These are phyloP conservation scores for Scelioninae gen. 1 DNA, from an alignment of 2,888 invertebrate species.

Conservation along the genomic window DNA sequence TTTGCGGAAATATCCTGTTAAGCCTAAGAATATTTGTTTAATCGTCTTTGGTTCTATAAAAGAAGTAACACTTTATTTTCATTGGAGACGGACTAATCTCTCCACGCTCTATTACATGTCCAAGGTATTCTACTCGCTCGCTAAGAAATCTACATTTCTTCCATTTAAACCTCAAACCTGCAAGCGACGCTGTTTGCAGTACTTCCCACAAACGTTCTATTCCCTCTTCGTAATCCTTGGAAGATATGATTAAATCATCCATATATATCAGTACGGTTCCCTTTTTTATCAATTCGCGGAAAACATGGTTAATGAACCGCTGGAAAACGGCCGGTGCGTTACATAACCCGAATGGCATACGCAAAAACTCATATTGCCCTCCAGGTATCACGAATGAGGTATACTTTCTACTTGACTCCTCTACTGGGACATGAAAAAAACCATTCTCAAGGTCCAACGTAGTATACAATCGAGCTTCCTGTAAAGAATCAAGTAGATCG, in stretches of 20 bases:
- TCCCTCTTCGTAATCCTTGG: not conserved
- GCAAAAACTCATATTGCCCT: too few relatives aligned
- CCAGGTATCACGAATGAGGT: too few relatives aligned
- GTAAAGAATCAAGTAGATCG: not conserved
- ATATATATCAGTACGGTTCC: not conserved
- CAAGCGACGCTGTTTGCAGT: not conserved
- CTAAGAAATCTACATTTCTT: not conserved
- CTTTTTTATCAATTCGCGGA: not conserved
- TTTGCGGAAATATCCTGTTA: not conserved
- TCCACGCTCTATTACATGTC: not conserved
- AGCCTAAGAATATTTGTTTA: not conserved
- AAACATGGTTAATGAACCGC: too few relatives aligned
- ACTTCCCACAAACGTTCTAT: not conserved
- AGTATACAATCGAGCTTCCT: not conserved
- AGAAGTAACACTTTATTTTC: not conserved
- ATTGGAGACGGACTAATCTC: not conserved
- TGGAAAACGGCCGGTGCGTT: too few relatives aligned
- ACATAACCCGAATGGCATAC: too few relatives aligned
- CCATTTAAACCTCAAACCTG: not conserved
- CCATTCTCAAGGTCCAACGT: too few relatives aligned
- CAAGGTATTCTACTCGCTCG: not conserved
- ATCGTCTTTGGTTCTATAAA: not conserved
- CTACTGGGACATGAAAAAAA: too few relatives aligned
- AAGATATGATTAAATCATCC: not conserved
- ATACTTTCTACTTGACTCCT: too few relatives aligned